A percentile compares a stretch with the other conserved stretches of the same genome.
Conservation (phyloP, 1,140 invertebrate genomes). For the Aphelenchoides avenae region DNA sequence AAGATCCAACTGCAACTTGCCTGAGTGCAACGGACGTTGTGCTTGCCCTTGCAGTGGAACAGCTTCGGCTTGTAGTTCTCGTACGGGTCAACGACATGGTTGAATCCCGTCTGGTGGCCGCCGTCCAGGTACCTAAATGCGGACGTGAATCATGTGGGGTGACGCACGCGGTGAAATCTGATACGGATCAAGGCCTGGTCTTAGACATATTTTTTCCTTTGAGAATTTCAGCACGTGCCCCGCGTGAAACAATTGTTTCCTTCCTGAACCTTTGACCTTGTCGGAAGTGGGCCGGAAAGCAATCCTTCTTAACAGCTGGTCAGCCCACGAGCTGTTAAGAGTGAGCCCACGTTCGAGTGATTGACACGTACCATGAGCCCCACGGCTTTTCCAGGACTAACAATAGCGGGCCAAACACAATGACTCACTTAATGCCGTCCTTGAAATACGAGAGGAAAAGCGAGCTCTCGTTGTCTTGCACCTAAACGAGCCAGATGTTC, state of each 20-base stretch:
- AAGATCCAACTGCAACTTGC: no score
- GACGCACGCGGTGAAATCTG: no score
- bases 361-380: no score
- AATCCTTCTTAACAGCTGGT: not conserved
- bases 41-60: constrained; percentile 82
- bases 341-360: no score
- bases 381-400: no score
- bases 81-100: constrained; percentile 72
- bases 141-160: no score
- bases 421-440: constrained; percentile 65
- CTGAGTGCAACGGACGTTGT: constrained; percentile 75
- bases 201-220: no score
- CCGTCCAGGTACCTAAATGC: constrained; percentile 75
- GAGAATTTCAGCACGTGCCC: no score
- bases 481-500: constrained; percentile 21
- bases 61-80: constrained; percentile 70
- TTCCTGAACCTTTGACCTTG: constrained; percentile 15
- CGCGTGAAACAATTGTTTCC: constrained; percentile 8
- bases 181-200: no score
- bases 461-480: constrained; percentile 74
- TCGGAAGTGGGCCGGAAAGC: constrained; percentile 8
- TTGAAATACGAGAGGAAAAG: constrained; percentile 76
- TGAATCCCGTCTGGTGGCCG: constrained; percentile 76
- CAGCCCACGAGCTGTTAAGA: not conserved
- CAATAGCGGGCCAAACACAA: no score